phyloP scores from a whole-genome alignment of 2,113 vertebrate species.

The Pleuronectes platessa region DNA sequence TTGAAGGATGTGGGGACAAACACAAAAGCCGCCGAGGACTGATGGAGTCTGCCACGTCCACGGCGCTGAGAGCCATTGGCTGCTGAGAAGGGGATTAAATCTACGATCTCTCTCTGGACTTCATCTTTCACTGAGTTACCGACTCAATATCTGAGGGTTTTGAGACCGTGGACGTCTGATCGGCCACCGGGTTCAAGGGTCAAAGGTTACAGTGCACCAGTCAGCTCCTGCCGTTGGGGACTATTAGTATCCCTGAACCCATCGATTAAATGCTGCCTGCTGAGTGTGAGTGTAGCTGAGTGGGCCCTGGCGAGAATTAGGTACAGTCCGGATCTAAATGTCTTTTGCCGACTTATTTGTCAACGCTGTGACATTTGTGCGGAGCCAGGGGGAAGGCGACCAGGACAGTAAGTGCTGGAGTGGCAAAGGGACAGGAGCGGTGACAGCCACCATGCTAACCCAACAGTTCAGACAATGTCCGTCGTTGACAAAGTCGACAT shows the following conservation, averaged over 20 bases:
- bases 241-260: constrained; percentile 35
- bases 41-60: constrained; percentile 45
- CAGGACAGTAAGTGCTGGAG: constrained; percentile 25
- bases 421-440: constrained; percentile 43
- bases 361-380: constrained; percentile 47
- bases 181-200: constrained; percentile 37
- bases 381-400: constrained; percentile 14
- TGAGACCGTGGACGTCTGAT: constrained; percentile 21
- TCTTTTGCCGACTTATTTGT: constrained; percentile 50
- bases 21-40: constrained; percentile 51
- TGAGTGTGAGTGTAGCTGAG: constrained; percentile 2
- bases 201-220: constrained; percentile 37
- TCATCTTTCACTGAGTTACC: constrained; percentile 39
- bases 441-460: constrained; percentile 41
- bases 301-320: neutral
- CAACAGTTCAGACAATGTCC: constrained; percentile 47
- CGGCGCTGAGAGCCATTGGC: constrained; percentile 3
- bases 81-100: constrained; percentile 47
- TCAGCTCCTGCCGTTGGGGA: constrained; percentile 17
- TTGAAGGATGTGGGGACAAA: constrained; percentile 60
- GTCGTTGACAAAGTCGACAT: constrained; percentile 18
- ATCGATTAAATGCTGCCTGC: constrained; percentile 45
- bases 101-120: constrained; percentile 18
- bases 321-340: constrained; percentile 37
- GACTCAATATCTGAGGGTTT: constrained; percentile 19